Conservation (phyloP, 2,888 invertebrate species). For the Lasioglossum villosulum region DNA sequence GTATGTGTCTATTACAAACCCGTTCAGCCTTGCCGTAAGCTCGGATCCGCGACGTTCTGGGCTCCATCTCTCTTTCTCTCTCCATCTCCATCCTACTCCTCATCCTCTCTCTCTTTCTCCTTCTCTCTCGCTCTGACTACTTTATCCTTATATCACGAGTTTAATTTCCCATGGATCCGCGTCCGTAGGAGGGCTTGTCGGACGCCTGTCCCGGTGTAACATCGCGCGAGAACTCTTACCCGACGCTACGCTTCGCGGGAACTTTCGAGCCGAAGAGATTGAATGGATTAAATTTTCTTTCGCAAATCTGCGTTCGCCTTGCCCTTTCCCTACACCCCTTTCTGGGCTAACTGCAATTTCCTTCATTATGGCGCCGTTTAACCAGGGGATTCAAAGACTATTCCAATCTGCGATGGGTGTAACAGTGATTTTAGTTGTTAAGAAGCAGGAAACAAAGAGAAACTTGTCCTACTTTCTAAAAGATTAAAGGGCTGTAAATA, state of each 20-base stretch:
- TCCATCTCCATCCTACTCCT: neutral
- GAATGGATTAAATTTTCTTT: conserved; percentile 18
- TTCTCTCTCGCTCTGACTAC: conserved; percentile 42
- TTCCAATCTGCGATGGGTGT: neutral
- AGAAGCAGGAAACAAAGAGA: neutral
- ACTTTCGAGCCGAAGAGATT: conserved; percentile 11
- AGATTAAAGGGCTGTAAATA: neutral
- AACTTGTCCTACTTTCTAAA: neutral
- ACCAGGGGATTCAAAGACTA: neutral
- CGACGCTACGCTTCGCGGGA: neutral
- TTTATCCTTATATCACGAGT: conserved; percentile 62
- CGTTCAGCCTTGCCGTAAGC: conserved; percentile 43
- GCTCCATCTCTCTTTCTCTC: neutral
- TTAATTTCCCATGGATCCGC: conserved; percentile 63
- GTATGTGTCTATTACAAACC: conserved; percentile 62
- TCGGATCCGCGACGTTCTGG: neutral
- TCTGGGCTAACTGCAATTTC: neutral
- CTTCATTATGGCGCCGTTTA: neutral
- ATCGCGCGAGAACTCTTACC: conserved; percentile 23
- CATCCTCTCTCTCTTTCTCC: neutral
- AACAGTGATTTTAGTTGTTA: neutral
- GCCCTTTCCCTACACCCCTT: neutral
- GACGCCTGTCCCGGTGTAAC: conserved; percentile 16
- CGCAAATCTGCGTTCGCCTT: neutral
- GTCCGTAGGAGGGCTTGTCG: conserved; percentile 24